These are phyloP conservation scores for Archips xylosteana DNA, from an alignment of 2,888 invertebrate species.

Conservation along the genomic window DNA sequence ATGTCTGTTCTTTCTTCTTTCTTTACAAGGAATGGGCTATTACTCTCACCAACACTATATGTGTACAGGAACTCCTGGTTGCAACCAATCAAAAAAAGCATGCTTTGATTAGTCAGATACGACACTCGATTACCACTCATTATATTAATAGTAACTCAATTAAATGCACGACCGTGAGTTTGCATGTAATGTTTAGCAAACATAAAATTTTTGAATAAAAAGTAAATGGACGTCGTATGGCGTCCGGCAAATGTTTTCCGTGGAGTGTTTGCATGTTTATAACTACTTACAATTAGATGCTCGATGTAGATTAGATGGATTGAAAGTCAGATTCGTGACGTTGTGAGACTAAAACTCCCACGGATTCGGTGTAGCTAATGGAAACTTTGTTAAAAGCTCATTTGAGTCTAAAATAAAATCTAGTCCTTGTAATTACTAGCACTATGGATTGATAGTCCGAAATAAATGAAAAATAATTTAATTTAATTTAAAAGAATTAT, in stretches of 20 bases:
- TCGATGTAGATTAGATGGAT: neutral
- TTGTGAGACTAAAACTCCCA: neutral
- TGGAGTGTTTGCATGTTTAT: slow-evolving; percentile 62
- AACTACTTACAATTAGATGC: slow-evolving; percentile 61
- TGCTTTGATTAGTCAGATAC: slow-evolving; percentile 3
- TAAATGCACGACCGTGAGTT: slow-evolving; percentile 25
- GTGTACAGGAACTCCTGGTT: neutral
- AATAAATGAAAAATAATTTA: too few species aligned
- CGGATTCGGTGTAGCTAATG: neutral
- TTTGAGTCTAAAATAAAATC: too few species aligned
- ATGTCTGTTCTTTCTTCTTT: too few species aligned
- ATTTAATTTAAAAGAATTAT: too few species aligned
- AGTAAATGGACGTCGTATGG: slow-evolving; percentile 41
- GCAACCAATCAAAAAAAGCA: neutral
- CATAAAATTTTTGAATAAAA: slow-evolving; percentile 19
- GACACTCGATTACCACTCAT: slow-evolving; percentile 13
- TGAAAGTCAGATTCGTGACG: slow-evolving; percentile 22
- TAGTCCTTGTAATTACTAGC: too few species aligned
- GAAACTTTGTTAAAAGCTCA: too few species aligned
- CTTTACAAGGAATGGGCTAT: too few species aligned
- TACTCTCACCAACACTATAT: too few species aligned
- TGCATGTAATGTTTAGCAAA: slow-evolving; percentile 2
- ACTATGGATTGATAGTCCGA: too few species aligned
- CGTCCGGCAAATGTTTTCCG: slow-evolving; percentile 52
- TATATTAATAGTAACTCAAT: slow-evolving; percentile 22